Percentiles rank a stretch among this genome's conserved stretches.
These are phyloP conservation scores for Cryptocheilus praepositus DNA, from an alignment of 2,888 invertebrate species.

Conservation along the genomic window DNA sequence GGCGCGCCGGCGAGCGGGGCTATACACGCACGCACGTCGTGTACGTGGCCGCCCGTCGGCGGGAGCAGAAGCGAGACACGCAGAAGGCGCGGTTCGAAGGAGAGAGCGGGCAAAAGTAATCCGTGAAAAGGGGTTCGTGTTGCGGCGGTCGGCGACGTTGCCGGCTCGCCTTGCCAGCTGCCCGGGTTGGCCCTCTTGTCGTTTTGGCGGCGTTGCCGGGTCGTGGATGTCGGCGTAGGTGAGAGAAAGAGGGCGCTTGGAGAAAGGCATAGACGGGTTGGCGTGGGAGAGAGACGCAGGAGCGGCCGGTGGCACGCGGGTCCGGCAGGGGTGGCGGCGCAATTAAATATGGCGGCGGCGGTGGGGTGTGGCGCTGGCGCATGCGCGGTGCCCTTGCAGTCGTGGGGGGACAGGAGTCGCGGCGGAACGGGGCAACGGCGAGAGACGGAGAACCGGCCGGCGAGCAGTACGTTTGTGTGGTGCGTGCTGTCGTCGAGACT, in stretches of 20 bases:
- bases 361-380: constrained; percentile 70
- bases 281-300: constrained; percentile 11
- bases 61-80: too few relatives aligned
- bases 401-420: constrained; percentile 36
- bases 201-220: constrained; percentile 42
- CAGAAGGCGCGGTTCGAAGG: too few relatives aligned
- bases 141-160: constrained; percentile 15
- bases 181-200: constrained; percentile 1
- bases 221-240: constrained; percentile 6
- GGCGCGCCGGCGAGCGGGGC: neutral
- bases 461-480: constrained; percentile 32
- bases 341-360: constrained; percentile 68
- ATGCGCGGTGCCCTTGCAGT: constrained; percentile 51
- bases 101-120: constrained; percentile 47
- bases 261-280: neutral
- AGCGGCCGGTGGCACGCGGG: constrained; percentile 18
- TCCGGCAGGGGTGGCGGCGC: constrained; percentile 54
- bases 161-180: constrained; percentile 20
- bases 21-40: too few relatives aligned
- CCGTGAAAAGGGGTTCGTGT: constrained; percentile 54
- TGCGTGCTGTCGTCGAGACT: constrained; percentile 34
- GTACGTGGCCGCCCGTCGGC: too few relatives aligned
- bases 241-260: constrained; percentile 14
- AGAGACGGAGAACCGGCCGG: constrained; percentile 57
- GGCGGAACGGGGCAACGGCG: constrained; percentile 36